These are phyloP conservation scores for Ormyrus rosae DNA, from an alignment of 2,888 invertebrate species.

Conservation along the genomic window DNA sequence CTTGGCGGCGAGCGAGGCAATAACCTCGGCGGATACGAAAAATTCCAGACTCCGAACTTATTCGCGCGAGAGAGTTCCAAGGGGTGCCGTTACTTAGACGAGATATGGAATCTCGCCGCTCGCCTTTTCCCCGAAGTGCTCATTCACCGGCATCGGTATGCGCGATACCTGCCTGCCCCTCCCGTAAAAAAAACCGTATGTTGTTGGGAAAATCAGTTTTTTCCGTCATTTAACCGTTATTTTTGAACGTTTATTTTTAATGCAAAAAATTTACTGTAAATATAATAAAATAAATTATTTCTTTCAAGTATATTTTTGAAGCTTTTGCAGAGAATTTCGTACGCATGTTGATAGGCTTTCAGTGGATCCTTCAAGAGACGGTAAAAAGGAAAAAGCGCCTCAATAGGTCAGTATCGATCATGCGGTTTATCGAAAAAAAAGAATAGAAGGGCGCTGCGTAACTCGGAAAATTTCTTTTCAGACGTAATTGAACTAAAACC, in stretches of 20 bases:
- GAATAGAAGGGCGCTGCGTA: background rate
- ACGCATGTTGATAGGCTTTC: no score
- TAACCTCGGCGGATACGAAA: no score
- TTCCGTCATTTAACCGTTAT: no score
- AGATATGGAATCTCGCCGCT: background rate
- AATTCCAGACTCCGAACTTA: background rate
- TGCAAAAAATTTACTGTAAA: no score
- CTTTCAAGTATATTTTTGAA: no score
- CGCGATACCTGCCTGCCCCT: background rate
- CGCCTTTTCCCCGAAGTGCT: background rate
- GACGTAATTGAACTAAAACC: no score
- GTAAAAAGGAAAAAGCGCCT: background rate
- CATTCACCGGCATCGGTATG: background rate
- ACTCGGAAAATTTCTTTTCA: background rate
- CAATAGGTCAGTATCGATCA: slow-evolving; percentile 15
- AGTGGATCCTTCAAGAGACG: background rate
- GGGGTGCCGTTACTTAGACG: background rate
- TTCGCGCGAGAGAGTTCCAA: background rate
- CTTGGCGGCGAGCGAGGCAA: background rate
- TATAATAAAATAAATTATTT: no score
- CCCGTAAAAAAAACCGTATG: no score
- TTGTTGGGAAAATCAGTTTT: no score
- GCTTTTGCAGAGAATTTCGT: no score
- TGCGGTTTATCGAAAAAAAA: background rate
- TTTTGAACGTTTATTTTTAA: no score